Evolutionary conservation across 2,888 invertebrate genomes (phyloP).

Genomic region (Apotomis capreana): DNA sequence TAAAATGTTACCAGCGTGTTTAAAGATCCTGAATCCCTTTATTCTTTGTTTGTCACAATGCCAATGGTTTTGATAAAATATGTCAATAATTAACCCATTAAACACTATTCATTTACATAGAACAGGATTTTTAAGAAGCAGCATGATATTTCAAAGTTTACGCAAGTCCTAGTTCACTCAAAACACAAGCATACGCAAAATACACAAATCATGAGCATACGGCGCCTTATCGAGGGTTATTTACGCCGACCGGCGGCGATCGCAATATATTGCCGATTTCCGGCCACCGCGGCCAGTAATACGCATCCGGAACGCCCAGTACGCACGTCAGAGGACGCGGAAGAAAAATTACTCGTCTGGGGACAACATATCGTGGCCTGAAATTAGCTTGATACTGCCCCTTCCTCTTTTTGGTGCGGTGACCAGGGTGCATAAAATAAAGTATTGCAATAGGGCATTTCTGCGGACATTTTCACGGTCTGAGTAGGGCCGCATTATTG

Average conservation of each 20-base stretch:
- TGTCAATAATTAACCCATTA: too few relatives aligned
- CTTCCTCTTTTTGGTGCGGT: background rate
- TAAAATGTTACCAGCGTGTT: too few relatives aligned
- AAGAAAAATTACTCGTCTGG: conserved; percentile 32
- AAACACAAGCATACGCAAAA: conserved; percentile 28
- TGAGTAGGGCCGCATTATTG: too few relatives aligned
- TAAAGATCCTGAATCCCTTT: too few relatives aligned
- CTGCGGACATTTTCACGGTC: too few relatives aligned
- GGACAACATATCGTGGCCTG: background rate
- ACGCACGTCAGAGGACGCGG: conserved; percentile 54
- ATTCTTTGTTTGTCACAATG: too few relatives aligned
- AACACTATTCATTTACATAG: too few relatives aligned
- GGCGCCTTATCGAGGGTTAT: conserved; percentile 63
- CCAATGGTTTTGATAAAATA: too few relatives aligned
- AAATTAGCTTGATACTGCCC: conserved; percentile 4
- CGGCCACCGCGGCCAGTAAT: conserved; percentile 79
- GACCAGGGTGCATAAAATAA: background rate
- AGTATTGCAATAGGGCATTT: conserved; percentile 22
- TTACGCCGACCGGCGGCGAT: conserved; percentile 65
- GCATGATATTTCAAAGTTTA: background rate
- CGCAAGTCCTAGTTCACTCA: background rate
- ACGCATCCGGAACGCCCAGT: conserved; percentile 75
- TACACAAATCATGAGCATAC: conserved; percentile 54
- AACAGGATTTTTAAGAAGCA: background rate
- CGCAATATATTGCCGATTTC: conserved; percentile 78